Base-by-base conservation (phyloP, 2,797 vertebrate species). In the Acanthornis magna region DNA sequence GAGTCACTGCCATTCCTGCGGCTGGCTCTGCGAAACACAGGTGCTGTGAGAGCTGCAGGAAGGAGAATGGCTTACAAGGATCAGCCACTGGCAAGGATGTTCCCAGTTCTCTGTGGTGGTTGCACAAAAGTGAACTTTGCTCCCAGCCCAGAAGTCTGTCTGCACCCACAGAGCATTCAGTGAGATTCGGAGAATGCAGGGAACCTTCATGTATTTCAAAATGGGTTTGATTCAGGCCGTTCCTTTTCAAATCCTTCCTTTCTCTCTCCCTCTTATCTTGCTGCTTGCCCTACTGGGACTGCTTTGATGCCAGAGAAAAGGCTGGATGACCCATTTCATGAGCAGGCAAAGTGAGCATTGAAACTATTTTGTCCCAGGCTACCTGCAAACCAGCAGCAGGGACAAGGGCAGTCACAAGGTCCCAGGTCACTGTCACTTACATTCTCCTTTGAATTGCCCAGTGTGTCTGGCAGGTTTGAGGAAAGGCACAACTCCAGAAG, bases 251-350 rank as follows among this genome's bases (percentile, higher is more conserved):
- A 54, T 38, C 4, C 4, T 85, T 63, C 20, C 84, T 62, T 73
- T 60, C 34, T 82, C 38, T 79, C 23, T 85, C 23, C 27, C 10
- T 34, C 53, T 68, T 54, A 54, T 47, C 30, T 51, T 70, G 34
- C 43, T 57, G 6, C 16, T 12, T 70, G 66, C 10, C n/a, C 47
- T 63, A 3, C 47, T 62, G 72, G 30, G 36, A 62, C 27, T 47
- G 15, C 43, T 87, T 85, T 85, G 81, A 85, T 66, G 8, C 32
- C 27, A 14, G 9, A 76, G n/a, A 57, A 83, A 38, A 74, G 51
- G n/a, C n/a, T 89, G 68, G 26, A 74, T 88, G 79, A 87, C 81
- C 79, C 63, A 85, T 79, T 94, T 94, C 67, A 63, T 27, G 19
- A 73, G 27, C 22, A 82, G 32, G 7, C 5, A 73, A 91, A 70